Base-by-base conservation (phyloP, 2,888 invertebrate species). In the Ceramica pisi region DNA sequence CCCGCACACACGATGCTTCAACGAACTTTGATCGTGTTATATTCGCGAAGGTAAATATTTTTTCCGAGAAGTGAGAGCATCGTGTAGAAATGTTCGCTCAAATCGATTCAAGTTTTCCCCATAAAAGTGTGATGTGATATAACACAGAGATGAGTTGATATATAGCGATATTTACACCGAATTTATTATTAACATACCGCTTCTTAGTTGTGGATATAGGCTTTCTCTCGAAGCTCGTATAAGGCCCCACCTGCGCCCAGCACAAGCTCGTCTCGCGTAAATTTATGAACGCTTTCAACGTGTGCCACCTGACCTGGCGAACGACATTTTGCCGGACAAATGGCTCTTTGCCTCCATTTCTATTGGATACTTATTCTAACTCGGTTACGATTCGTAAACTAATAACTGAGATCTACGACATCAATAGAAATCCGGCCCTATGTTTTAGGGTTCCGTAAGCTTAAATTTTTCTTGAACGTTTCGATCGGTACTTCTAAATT, bases 241-340 rank as follows among this genome's bases (percentile, higher is more conserved):
- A 91, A 88, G 89, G 89, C 87, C 89, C 89, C 94, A 95, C 92
- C 94, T 95, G 95, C 88, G 93, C 88, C 91, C 90, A 91, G 89
- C 90, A 89, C 89, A 88, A 91, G 89, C 89, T 91, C 91, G 91
- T 91, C 89, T 90, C 90, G 89, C 88, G 92, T 89, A 92, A 95
- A 95, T 95, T 95, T 95, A 95, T 95, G 95, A 94, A 94, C 90
- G 93, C 94, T 95, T 92, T 93, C 93, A 94, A 90, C 94, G 92
- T 92, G 91, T 93, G 94, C 94, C 94, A 95, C 94, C 95, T 96
- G 95, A 95, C 95, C 95, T 94, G 90, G 87, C 90, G 84, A 90
- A 92, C 90, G 91, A 92, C 93, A 91, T 93, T 94, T 92, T 88
- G 88, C 90, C 87, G 92, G 92, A 94, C 93, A 94, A 94, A 94